A percentile compares a stretch with the other conserved stretches of the same genome.
Conservation (phyloP, 30 jellyfish, hydroid and myxozoan species). For the Aurelia sp. region DNA sequence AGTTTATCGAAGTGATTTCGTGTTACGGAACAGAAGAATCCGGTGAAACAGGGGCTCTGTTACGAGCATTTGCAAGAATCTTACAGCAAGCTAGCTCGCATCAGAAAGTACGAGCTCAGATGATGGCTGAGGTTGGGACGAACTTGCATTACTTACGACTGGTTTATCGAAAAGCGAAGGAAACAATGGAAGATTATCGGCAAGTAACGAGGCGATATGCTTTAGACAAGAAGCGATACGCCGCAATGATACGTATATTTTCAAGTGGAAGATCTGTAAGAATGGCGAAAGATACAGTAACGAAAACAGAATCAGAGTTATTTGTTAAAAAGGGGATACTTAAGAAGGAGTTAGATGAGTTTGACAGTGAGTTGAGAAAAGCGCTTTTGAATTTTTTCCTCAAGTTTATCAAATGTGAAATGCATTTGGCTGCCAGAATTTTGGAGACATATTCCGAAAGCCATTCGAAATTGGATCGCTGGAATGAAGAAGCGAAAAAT, state of each 20-base stretch:
- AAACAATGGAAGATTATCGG: slow-evolving; percentile 24
- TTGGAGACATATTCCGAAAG: slow-evolving; percentile 59
- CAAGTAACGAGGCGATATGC: background rate
- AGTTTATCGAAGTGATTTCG: slow-evolving; percentile 5
- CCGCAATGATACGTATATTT: slow-evolving; percentile 13
- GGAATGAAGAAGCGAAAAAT: slow-evolving; percentile 17
- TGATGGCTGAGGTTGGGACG: slow-evolving; percentile 47
- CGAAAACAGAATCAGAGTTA: slow-evolving; percentile 52
- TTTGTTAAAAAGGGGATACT: slow-evolving; percentile 17
- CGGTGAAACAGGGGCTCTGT: slow-evolving; percentile 57
- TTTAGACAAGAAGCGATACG: slow-evolving; percentile 13
- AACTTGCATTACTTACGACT: slow-evolving; percentile 35
- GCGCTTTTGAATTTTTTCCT: slow-evolving; percentile 34
- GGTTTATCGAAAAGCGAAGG: slow-evolving; percentile 53
- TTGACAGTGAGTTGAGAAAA: slow-evolving; percentile 43
- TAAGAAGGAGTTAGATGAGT: slow-evolving; percentile 30
- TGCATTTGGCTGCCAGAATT: slow-evolving; percentile 63
- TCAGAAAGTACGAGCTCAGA: slow-evolving; percentile 33
- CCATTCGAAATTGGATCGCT: slow-evolving; percentile 33
- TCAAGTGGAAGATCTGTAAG: slow-evolving; percentile 30
- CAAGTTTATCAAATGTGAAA: slow-evolving; percentile 47
- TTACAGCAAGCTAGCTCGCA: slow-evolving; percentile 36
- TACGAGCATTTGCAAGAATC: slow-evolving; percentile 45
- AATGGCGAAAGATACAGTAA: slow-evolving; percentile 26
- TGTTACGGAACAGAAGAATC: slow-evolving; percentile 63